Evolutionary conservation across 2,113 vertebrate genomes (phyloP).

Genomic region (Triplophysa dalaica): DNA sequence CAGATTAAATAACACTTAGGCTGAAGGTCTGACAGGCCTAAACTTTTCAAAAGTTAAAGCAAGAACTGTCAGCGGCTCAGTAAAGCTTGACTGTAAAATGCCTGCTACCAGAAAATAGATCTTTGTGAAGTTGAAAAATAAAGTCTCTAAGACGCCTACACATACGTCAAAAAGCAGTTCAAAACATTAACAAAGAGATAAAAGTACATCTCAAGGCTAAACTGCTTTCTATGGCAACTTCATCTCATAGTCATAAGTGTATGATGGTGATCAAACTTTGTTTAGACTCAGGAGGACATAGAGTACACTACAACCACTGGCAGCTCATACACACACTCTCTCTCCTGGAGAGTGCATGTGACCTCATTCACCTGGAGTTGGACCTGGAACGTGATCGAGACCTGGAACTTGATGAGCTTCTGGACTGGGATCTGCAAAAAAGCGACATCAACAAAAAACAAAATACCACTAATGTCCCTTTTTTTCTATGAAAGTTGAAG

Average conservation of each 20-base stretch:
- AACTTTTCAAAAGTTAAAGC: neutral
- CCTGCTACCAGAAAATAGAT: neutral
- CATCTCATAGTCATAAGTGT: neutral
- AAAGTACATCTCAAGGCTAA: neutral
- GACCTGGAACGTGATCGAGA: conserved; percentile 96
- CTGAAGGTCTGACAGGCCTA: neutral
- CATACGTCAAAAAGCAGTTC: neutral
- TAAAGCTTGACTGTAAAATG: neutral
- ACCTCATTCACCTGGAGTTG: conserved; percentile 99
- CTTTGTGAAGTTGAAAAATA: conserved; percentile 2
- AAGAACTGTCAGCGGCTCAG: neutral
- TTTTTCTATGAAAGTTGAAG: conserved; percentile 29
- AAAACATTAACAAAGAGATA: neutral
- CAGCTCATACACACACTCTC: conserved; percentile 73
- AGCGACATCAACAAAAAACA: conserved; percentile 9
- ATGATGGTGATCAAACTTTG: neutral
- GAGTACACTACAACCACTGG: conserved; percentile 52
- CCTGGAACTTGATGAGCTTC: conserved; percentile 96
- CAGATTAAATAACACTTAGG: neutral
- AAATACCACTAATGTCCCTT: conserved; percentile 34
- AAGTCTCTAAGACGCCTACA: conserved; percentile 2
- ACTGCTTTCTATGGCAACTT: neutral
- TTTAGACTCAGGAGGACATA: conserved; percentile 48
- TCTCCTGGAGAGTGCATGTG: conserved; percentile 82
- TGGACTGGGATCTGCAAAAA: conserved; percentile 93